Percentiles rank a stretch among this genome's conserved stretches.
phyloP scores from a whole-genome alignment of 2,797 vertebrate species.

The Oophaga sylvatica region DNA sequence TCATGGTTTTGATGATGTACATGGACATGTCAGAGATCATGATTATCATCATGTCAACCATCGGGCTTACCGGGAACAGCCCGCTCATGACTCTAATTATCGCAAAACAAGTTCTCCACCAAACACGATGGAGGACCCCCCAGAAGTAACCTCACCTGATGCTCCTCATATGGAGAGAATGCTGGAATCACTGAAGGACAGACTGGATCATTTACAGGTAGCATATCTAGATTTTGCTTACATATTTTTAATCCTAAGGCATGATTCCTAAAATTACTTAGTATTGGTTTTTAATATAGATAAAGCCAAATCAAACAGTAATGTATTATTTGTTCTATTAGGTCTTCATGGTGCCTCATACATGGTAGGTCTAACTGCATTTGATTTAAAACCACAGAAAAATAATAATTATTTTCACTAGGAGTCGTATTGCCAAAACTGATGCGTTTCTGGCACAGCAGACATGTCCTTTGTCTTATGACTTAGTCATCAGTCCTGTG shows the following conservation, averaged over 20 bases:
- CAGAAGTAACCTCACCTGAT: constrained; percentile 66
- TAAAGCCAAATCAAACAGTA: background rate
- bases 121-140: constrained; percentile 66
- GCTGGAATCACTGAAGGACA: constrained; percentile 80
- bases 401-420: too few relatives aligned
- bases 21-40: constrained; percentile 67
- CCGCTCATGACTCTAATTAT: constrained; percentile 50
- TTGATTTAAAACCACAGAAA: too few relatives aligned
- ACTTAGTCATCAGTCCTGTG: too few relatives aligned
- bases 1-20: constrained; percentile 63
- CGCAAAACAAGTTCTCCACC: constrained; percentile 54
- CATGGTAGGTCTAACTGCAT: too few relatives aligned
- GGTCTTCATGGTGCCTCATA: too few relatives aligned
- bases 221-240: background rate
- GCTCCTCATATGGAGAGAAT: constrained; percentile 80
- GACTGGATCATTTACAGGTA: constrained; percentile 83
- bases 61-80: constrained; percentile 51
- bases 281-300: background rate
- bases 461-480: too few relatives aligned
- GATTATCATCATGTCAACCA: constrained; percentile 72
- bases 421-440: too few relatives aligned
- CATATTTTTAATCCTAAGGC: background rate
- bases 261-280: background rate
- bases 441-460: too few relatives aligned
- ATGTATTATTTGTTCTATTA: background rate